Conservation (phyloP, 2,113 vertebrate species). For the Glaucidium brasilianum region DNA sequence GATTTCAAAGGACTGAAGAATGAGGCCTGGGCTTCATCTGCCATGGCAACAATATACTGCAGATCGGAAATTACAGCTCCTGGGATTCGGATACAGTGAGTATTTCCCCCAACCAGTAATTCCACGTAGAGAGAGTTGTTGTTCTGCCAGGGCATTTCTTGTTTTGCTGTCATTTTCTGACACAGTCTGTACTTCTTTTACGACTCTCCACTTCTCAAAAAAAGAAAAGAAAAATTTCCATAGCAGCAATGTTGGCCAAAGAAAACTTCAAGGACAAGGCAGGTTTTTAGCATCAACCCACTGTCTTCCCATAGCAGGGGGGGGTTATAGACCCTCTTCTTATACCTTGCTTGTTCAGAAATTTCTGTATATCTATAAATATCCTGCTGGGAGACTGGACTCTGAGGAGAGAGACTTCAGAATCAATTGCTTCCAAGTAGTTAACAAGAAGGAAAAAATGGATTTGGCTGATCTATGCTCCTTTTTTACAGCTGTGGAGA, state of each 20-base stretch:
- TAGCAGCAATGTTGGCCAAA: background rate
- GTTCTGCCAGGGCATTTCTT: background rate
- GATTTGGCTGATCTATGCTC: background rate
- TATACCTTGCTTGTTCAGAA: background rate
- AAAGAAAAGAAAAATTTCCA: background rate
- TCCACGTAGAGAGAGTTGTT: background rate
- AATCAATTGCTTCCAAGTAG: background rate
- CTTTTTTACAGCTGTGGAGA: background rate
- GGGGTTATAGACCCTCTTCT: background rate
- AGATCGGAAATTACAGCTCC: constrained; percentile 18
- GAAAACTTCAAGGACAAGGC: background rate
- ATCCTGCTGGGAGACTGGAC: background rate
- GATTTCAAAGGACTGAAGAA: constrained; percentile 12
- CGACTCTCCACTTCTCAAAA: background rate
- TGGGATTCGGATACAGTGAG: background rate
- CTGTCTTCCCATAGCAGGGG: background rate
- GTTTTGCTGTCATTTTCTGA: constrained; percentile 12
- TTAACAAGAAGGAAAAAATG: background rate
- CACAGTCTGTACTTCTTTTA: constrained; percentile 15
- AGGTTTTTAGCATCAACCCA: background rate
- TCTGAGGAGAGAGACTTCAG: background rate
- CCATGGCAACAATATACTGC: background rate
- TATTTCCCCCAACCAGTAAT: constrained; percentile 24
- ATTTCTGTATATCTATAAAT: background rate
- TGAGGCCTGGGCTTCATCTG: background rate